Percentiles rank a stretch among this genome's conserved stretches.
Conservation (phyloP, 2,797 vertebrate genomes). For the Propithecus deckenii region DNA sequence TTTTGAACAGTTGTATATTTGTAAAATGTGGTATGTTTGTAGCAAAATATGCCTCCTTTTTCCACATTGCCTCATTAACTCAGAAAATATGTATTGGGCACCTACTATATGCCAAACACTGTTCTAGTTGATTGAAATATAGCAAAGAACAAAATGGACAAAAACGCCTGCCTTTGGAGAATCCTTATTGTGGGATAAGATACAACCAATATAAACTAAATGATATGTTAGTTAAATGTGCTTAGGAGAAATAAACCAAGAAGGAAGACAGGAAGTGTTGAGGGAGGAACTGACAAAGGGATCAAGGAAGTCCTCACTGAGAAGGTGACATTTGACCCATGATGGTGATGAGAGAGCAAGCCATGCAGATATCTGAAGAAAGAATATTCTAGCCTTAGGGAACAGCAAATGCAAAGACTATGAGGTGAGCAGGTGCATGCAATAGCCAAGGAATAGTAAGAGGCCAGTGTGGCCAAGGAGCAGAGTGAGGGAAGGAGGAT, state of each 20-base stretch:
- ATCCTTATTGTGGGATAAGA: background rate
- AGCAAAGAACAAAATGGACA: background rate
- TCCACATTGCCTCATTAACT: background rate
- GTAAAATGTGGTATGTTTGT: background rate
- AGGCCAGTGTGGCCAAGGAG: background rate
- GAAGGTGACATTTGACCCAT: background rate
- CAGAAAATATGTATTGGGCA: background rate
- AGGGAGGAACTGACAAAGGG: background rate
- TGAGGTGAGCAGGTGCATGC: background rate
- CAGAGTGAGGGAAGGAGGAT: background rate
- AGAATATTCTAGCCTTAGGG: background rate
- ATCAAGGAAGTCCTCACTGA: background rate
- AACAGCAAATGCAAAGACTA: background rate
- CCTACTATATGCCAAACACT: background rate
- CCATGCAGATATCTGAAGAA: background rate
- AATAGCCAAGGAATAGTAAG: background rate
- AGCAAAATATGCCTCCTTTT: background rate
- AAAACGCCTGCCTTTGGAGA: background rate
- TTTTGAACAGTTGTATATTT: background rate
- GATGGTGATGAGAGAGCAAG: background rate
- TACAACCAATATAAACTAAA: background rate
- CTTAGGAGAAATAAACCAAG: background rate
- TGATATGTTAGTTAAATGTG: background rate
- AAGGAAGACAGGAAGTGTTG: background rate
- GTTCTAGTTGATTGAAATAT: background rate